Conservation (phyloP, 2,797 vertebrate genomes). For the Chloroceryle amazona region DNA sequence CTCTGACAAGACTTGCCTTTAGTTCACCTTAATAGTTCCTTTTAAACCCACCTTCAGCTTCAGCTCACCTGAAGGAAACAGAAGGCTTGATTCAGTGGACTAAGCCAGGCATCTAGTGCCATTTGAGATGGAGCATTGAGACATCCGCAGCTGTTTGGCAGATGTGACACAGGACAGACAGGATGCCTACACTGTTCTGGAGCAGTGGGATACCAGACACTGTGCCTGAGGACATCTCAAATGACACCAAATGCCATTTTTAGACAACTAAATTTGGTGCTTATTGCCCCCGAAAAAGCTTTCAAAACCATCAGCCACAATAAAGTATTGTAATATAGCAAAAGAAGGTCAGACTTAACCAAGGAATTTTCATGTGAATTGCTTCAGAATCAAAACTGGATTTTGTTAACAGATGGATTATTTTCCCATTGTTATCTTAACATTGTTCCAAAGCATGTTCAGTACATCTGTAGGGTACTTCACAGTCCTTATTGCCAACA, state of each 20-base stretch:
- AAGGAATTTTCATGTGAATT: neutral
- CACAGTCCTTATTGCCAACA: neutral
- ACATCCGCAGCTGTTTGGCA: neutral
- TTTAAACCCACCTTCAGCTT: neutral
- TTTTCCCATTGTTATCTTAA: neutral
- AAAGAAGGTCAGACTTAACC: neutral
- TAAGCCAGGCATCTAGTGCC: neutral
- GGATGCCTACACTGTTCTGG: neutral
- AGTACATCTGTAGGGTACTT: neutral
- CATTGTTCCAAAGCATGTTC: neutral
- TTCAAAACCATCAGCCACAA: neutral
- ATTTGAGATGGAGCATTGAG: neutral
- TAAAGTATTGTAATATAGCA: neutral
- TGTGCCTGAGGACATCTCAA: neutral
- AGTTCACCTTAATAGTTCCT: neutral
- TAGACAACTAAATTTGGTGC: neutral
- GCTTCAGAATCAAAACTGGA: neutral
- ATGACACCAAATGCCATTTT: neutral
- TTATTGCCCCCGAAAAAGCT: neutral
- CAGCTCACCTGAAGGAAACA: neutral
- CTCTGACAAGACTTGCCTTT: neutral
- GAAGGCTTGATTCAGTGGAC: neutral
- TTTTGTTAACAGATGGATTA: constrained; percentile 27
- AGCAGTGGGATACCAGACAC: neutral
- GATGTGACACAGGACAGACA: neutral